Evolutionary conservation across 2,113 vertebrate genomes (phyloP).

Genomic region (Gyps fulvus): DNA sequence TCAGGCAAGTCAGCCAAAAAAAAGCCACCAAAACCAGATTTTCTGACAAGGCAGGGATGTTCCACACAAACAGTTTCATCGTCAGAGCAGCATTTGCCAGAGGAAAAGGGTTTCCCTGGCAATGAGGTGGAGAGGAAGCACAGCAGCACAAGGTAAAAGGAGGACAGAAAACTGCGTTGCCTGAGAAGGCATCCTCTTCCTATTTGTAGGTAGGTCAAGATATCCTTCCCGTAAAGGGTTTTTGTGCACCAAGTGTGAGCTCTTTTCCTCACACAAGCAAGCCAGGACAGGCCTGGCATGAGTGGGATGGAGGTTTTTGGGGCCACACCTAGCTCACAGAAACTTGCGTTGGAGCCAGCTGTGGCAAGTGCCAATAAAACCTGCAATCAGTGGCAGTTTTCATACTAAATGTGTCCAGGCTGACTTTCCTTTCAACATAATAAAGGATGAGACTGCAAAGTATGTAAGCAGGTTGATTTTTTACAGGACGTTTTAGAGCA

Average conservation of each 20-base stretch:
- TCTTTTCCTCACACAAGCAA: neutral
- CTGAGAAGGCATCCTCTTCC: neutral
- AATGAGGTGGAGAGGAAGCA: neutral
- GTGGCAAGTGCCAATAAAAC: neutral
- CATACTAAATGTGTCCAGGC: neutral
- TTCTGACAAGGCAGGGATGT: neutral
- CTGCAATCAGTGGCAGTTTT: neutral
- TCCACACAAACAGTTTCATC: neutral
- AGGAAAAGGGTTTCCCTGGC: neutral
- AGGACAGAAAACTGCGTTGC: neutral
- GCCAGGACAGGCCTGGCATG: neutral
- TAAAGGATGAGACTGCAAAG: neutral
- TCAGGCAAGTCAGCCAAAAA: neutral
- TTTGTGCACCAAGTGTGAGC: neutral
- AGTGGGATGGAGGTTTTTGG: neutral
- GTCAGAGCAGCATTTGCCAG: neutral
- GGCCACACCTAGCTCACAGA: conserved; percentile 44
- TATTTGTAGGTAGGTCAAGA: neutral
- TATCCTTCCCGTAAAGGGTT: neutral
- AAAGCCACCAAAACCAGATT: neutral
- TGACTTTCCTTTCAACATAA: neutral
- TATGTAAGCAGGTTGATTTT: neutral
- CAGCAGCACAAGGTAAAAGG: neutral
- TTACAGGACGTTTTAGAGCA: neutral
- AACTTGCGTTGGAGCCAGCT: conserved; percentile 9